Conservation (phyloP, 2,113 vertebrate genomes). For the Semnornis frantzii region DNA sequence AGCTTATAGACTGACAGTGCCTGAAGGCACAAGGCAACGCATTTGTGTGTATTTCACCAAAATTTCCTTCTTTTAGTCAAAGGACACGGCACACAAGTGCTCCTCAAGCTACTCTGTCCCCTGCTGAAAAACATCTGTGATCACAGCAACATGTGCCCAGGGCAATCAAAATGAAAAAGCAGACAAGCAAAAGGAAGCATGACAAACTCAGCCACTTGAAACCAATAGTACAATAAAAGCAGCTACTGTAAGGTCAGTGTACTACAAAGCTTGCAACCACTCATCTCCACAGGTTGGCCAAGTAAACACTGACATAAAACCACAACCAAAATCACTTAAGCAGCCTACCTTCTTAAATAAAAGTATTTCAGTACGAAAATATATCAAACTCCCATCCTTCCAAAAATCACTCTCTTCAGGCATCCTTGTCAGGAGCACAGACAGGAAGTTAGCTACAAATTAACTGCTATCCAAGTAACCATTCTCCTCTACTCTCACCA, state of each 20-base stretch:
- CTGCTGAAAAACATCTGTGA: not conserved
- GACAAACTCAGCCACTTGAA: not conserved
- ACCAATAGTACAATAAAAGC: not conserved
- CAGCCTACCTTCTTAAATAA: not conserved
- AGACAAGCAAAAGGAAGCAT: not conserved
- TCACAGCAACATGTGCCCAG: not conserved
- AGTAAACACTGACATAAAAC: not conserved
- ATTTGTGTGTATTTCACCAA: not conserved
- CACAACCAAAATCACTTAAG: not conserved
- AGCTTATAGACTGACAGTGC: not conserved
- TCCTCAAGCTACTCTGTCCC: not conserved
- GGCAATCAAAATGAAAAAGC: not conserved
- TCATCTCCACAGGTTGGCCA: not conserved
- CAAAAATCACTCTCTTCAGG: not conserved
- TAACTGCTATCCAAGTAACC: not conserved
- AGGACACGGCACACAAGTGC: not conserved
- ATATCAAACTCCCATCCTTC: not conserved
- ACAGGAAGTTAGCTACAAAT: not conserved
- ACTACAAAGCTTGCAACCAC: not conserved
- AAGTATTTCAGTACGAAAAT: not conserved
- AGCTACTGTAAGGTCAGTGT: not conserved
- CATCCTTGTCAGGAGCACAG: not conserved
- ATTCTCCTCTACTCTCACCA: not conserved
- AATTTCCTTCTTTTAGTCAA: not conserved
- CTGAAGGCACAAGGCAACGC: not conserved